A percentile compares a stretch with the other conserved stretches of the same genome.
phyloP scores from a whole-genome alignment of 2,113 vertebrate species.

The human region DNA sequence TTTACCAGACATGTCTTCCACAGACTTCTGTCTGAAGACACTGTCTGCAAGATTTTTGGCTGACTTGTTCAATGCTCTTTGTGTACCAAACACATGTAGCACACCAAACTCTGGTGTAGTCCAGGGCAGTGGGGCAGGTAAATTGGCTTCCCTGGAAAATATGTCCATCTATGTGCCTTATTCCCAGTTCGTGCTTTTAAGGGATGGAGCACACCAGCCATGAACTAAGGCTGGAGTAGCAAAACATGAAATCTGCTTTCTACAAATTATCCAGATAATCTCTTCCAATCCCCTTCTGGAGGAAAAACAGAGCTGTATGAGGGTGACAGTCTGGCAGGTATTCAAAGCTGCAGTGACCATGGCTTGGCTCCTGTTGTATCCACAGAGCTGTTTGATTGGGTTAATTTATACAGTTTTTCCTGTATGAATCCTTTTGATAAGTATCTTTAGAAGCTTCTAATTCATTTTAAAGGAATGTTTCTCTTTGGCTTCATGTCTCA shows the following conservation, averaged over 20 bases:
- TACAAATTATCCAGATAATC: constrained; percentile 54
- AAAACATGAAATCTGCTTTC: constrained; percentile 27
- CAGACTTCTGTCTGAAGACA: neutral
- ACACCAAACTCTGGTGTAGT: neutral
- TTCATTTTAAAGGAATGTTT: constrained; percentile 64
- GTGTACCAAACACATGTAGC: neutral
- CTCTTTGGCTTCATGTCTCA: constrained; percentile 41
- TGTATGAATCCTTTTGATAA: constrained; percentile 49
- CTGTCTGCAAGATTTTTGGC: neutral
- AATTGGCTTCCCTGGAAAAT: neutral
- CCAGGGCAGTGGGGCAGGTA: neutral
- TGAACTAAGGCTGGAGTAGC: neutral
- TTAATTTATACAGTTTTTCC: constrained; percentile 65
- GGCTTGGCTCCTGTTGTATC: constrained; percentile 71
- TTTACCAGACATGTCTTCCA: neutral
- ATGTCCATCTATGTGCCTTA: neutral
- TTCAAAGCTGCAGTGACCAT: constrained; percentile 50
- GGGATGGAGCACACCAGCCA: neutral
- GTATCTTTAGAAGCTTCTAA: constrained; percentile 64
- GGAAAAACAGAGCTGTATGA: constrained; percentile 64
- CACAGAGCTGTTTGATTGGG: neutral
- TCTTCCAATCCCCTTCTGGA: constrained; percentile 48
- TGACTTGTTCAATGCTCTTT: neutral
- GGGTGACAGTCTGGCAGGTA: constrained; percentile 68
- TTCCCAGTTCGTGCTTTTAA: neutral